Evolutionary conservation across 1,140 invertebrate species (phyloP).

Genomic region (Harpegnathos saltator): DNA sequence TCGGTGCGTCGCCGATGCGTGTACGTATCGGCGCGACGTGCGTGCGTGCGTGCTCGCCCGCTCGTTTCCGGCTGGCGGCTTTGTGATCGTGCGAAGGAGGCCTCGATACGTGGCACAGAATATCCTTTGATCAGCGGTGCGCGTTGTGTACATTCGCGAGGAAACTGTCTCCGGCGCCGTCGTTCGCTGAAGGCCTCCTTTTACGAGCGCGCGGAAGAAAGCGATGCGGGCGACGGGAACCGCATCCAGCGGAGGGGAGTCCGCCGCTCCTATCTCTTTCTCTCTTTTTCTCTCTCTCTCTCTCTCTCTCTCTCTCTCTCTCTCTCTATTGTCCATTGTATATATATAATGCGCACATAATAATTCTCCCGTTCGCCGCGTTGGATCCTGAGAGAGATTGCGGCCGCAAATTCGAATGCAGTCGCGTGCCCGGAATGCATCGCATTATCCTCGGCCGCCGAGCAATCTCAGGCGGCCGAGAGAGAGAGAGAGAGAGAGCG

Average conservation of each 20-base stretch:
- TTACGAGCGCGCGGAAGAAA: conserved; percentile 4
- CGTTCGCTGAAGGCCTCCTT: conserved; percentile 7
- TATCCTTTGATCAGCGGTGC: conserved; percentile 44
- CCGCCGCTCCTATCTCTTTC: no score
- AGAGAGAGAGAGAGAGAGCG: no score
- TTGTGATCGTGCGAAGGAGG: conserved; percentile 21
- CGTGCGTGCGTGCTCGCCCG: background rate
- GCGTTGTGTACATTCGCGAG: background rate
- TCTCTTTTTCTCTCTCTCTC: no score
- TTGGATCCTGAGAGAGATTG: conserved; percentile 23
- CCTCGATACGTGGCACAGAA: conserved; percentile 38
- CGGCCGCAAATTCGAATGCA: conserved; percentile 2
- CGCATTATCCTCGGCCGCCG: conserved; percentile 4
- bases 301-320: no score
- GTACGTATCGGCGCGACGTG: background rate
- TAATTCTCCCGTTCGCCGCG: background rate
- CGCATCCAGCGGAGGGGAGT: no score
- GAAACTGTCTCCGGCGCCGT: background rate
- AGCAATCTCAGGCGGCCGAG: background rate
- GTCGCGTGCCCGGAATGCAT: conserved; percentile 21
- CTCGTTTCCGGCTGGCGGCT: conserved; percentile 1
- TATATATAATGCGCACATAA: background rate
- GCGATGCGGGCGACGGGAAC: background rate
- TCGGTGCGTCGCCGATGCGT: no score
- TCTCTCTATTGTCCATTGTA: background rate